Evolutionary conservation across 2,113 vertebrate species (phyloP), one percentile per base, ranked within the genome.

Genomic region (Pitta sordida): DNA sequence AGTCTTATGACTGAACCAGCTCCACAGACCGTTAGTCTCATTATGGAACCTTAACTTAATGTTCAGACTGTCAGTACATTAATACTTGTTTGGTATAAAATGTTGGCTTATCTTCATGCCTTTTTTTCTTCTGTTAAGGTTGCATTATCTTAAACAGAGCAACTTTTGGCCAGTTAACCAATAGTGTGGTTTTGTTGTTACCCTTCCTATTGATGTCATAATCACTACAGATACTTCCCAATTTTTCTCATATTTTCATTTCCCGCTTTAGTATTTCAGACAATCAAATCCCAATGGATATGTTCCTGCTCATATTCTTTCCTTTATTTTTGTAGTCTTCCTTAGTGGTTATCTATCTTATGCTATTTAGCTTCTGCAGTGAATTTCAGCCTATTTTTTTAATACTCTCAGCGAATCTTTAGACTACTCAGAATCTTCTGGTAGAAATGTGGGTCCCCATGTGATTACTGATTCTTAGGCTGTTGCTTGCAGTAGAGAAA

Each of bases 11-110:
- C 84, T 82, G 81, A 94, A 68, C 48, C 46, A 93, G 88, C 62
- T 91, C 43, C 68, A 65, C 78, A 86, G 92, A 46, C 75, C 1
- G 11, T 89, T 94, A 91, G 77, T 49, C 37, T 96, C 78, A 73
- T 91, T 95, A 94, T 71, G 39, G 37, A 94, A n/a, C 53, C 67
- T 93, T 92, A 92, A 94, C 78, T 92, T 96, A 88, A 91, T 93
- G 79, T 88, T 93, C 94, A 94, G 58, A 19, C 56, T 75, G 43
- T 67, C 36, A 4, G 65, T 79, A 78, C 76, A 67, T 94, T 87
- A 87, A 63, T 84, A 89, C 71, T 71, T 52, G 70, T 60, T 94
- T 58, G 41, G 48, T 55, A 80, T 87, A 79, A 95, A 94, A 73
- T 41, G 39, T 30, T 89, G 90, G 68, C 90, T 95, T 87, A 44